Evolutionary conservation across 2,113 vertebrate genomes (phyloP).

Genomic region (Dinomys branickii): DNA sequence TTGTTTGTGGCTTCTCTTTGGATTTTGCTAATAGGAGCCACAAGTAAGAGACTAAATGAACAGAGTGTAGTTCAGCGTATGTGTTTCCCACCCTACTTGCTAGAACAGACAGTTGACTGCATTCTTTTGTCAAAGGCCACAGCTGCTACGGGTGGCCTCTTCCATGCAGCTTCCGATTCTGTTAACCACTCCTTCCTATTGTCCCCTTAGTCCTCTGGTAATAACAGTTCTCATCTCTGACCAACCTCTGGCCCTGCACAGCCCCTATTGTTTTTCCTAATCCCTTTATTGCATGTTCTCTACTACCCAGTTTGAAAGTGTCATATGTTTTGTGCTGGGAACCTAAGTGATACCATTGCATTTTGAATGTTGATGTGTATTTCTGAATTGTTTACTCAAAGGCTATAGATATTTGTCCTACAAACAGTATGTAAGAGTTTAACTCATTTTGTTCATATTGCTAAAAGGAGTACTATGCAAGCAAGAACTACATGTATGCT

Average conservation of each 20-base stretch:
- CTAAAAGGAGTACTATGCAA: background rate
- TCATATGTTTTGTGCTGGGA: background rate
- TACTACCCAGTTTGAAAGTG: background rate
- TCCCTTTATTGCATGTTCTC: background rate
- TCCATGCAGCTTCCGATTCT: background rate
- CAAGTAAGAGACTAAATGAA: background rate
- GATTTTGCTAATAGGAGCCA: background rate
- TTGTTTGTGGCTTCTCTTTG: background rate
- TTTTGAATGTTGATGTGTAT: constrained; percentile 43
- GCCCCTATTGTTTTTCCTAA: background rate
- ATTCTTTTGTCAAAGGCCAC: constrained; percentile 7
- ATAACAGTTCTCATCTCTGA: background rate
- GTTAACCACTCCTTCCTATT: background rate
- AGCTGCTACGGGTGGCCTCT: background rate
- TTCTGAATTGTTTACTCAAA: constrained; percentile 47
- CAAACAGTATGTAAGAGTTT: background rate
- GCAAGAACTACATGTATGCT: constrained; percentile 14
- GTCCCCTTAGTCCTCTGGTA: background rate
- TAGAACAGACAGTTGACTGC: background rate
- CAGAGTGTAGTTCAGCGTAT: background rate
- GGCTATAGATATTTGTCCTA: background rate
- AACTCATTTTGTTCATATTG: background rate
- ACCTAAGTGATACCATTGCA: background rate
- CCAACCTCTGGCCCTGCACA: background rate
- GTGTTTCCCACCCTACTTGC: constrained; percentile 20